These are phyloP conservation scores for Zosterops lateralis DNA, from an alignment of 2,113 vertebrate species.

Conservation along the genomic window DNA sequence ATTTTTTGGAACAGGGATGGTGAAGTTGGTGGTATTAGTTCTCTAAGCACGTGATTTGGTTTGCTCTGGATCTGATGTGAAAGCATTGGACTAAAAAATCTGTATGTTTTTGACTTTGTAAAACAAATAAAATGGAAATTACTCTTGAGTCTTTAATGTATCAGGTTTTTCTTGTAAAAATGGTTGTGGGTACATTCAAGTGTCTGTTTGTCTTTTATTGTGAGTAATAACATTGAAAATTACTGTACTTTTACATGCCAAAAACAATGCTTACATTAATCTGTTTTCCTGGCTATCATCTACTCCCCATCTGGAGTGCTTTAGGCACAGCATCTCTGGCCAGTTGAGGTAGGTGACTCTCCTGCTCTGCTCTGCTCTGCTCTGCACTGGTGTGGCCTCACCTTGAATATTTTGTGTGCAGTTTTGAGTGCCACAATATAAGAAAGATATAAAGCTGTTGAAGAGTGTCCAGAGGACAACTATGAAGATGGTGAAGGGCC, in stretches of 20 bases:
- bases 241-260: background rate
- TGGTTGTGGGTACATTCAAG: background rate
- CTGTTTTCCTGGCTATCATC: background rate
- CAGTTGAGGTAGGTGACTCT: background rate
- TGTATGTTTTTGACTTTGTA: constrained; percentile 15
- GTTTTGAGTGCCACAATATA: background rate
- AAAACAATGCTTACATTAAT: background rate
- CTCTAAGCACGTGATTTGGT: background rate
- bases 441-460: background rate
- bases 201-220: background rate
- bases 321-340: background rate
- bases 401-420: background rate
- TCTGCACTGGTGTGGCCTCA: background rate
- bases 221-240: background rate
- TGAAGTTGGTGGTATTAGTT: background rate
- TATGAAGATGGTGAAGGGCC: background rate
- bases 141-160: background rate
- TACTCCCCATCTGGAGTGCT: rapidly evolving
- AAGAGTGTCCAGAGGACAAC: background rate
- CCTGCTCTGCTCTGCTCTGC: background rate
- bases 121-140: constrained; percentile 33
- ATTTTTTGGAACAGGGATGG: constrained; percentile 11
- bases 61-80: background rate
- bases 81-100: constrained; percentile 14
- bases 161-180: background rate